phyloP scores from a whole-genome alignment of 2,113 vertebrate species.

The Neoarius graeffei region DNA sequence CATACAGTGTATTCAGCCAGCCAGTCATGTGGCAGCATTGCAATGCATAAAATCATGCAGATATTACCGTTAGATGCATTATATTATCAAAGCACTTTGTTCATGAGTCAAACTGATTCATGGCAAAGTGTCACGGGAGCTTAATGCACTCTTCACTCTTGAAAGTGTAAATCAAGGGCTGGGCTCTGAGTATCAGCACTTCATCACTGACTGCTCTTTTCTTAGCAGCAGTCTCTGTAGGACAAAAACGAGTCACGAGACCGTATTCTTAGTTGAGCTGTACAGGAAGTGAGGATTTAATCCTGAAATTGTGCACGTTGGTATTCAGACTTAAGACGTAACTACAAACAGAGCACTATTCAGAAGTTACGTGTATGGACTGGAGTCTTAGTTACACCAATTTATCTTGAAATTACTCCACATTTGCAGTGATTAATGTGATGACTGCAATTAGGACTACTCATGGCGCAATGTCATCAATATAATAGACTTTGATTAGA shows the following conservation, averaged over 20 bases:
- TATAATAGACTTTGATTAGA: not conserved
- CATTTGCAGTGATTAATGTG: not conserved
- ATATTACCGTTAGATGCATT: no score
- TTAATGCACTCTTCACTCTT: slow-evolving; percentile 28
- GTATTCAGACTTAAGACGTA: not conserved
- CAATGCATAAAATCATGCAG: no score
- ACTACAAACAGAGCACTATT: no score
- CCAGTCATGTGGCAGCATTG: not conserved
- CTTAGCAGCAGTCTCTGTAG: slow-evolving; percentile 25
- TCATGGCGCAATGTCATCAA: not conserved
- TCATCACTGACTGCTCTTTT: slow-evolving; percentile 41
- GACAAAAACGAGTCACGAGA: slow-evolving; percentile 11
- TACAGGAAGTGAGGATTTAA: not conserved
- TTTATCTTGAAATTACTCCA: not conserved
- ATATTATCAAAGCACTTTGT: slow-evolving; percentile 12
- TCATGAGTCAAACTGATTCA: not conserved
- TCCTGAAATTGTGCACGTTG: not conserved
- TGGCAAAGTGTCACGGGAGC: not conserved
- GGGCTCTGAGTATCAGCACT: slow-evolving; percentile 28
- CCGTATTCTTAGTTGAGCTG: not conserved
- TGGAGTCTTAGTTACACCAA: not conserved
- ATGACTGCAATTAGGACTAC: not conserved
- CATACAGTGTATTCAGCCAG: not conserved
- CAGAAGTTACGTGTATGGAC: not conserved
- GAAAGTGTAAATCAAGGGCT: slow-evolving; percentile 37